Percentiles rank a stretch among this genome's conserved stretches.
These are phyloP conservation scores for Embiotoca jacksoni DNA, from an alignment of 2,113 vertebrate genomes.

Conservation along the genomic window DNA sequence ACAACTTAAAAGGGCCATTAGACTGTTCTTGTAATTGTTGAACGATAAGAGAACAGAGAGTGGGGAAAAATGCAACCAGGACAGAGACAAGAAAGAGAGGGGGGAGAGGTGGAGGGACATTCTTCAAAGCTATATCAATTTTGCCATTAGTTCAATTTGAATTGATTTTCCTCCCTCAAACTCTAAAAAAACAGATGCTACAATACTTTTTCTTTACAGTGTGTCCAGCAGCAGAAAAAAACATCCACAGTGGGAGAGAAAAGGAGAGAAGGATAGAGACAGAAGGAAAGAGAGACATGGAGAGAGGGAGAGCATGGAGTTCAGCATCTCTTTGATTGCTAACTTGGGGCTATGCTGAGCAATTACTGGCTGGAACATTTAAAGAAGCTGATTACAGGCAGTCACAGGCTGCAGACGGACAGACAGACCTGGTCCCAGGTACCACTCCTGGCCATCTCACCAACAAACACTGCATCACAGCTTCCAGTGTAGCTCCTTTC, in stretches of 20 bases:
- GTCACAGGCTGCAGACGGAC: conserved; percentile 76
- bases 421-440: conserved; percentile 71
- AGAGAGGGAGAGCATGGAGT: conserved; percentile 70
- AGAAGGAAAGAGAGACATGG: conserved; percentile 48
- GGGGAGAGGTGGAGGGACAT: conserved; percentile 37
- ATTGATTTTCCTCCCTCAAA: conserved; percentile 75
- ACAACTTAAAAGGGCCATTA: conserved; percentile 84
- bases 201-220: conserved; percentile 75
- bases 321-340: conserved; percentile 89
- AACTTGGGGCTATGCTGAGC: conserved; percentile 87
- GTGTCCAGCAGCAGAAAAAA: conserved; percentile 57
- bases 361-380: conserved; percentile 90
- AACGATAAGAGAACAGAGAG: conserved; percentile 85
- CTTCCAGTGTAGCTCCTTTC: background rate
- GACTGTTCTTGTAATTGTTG: conserved; percentile 81
- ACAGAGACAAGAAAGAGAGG: conserved; percentile 49
- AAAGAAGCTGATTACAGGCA: conserved; percentile 87
- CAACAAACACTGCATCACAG: background rate
- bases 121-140: conserved; percentile 87
- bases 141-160: conserved; percentile 84
- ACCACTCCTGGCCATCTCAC: conserved; percentile 49
- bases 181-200: conserved; percentile 78
- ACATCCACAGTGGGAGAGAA: conserved; percentile 15
- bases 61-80: conserved; percentile 73
- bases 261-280: conserved; percentile 30